A percentile compares a stretch with the other conserved stretches of the same genome.
phyloP scores from a whole-genome alignment of 1,140 invertebrate genomes.

The Neodiprion fabricii region DNA sequence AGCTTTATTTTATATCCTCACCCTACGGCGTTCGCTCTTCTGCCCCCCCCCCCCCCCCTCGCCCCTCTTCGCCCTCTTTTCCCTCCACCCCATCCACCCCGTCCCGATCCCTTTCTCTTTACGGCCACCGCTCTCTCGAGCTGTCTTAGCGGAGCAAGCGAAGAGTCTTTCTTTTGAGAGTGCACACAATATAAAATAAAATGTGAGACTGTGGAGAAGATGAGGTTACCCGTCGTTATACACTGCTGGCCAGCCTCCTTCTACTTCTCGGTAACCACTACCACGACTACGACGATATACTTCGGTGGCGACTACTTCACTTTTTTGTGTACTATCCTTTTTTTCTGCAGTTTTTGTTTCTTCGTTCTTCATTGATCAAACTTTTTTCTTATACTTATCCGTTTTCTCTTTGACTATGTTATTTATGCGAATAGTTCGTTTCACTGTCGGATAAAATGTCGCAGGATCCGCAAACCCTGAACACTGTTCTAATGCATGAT shows the following conservation, averaged over 20 bases:
- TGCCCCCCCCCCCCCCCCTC: constrained; percentile 26
- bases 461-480: too few species aligned
- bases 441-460: too few species aligned
- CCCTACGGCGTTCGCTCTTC: constrained; percentile 9
- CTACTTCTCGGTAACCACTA: too few species aligned
- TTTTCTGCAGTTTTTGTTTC: too few species aligned
- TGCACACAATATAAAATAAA: constrained; percentile 1
- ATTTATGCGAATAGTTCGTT: too few species aligned
- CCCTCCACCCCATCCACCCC: constrained; percentile 8
- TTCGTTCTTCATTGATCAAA: too few species aligned
- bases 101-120: not conserved
- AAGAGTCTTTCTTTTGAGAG: constrained; percentile 3
- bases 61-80: constrained; percentile 18
- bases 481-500: too few species aligned
- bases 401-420: too few species aligned
- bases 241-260: not conserved
- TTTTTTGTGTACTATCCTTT: too few species aligned
- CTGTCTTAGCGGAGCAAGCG: not conserved
- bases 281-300: too few species aligned
- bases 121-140: not conserved
- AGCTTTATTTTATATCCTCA: constrained; percentile 1
- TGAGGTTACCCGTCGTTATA: constrained; percentile 1
- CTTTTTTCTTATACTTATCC: too few species aligned
- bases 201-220: not conserved
- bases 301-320: too few species aligned